These are phyloP conservation scores for Morinoia aosen DNA, from an alignment of 2,888 invertebrate genomes.

Conservation along the genomic window DNA sequence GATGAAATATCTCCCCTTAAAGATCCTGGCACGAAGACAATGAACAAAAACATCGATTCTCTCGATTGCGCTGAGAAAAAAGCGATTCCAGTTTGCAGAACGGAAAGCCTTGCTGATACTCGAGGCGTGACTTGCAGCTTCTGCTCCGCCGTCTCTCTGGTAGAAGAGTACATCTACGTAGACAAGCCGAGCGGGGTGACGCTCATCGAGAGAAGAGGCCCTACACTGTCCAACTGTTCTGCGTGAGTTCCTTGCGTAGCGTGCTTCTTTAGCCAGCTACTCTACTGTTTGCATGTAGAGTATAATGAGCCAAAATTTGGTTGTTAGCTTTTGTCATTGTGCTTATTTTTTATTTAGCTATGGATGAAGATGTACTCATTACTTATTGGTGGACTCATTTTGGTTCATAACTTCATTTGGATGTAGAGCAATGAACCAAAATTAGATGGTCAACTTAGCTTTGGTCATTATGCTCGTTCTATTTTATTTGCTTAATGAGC, in stretches of 20 bases:
- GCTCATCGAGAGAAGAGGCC: constrained; percentile 59
- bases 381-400: too few relatives aligned
- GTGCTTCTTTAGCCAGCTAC: too few relatives aligned
- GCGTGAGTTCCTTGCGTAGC: constrained; percentile 22
- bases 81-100: background rate
- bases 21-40: background rate
- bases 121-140: background rate
- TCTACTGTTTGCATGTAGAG: too few relatives aligned
- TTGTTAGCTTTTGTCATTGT: too few relatives aligned
- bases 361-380: too few relatives aligned
- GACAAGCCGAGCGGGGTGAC: constrained; percentile 52
- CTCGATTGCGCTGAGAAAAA: background rate
- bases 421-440: too few relatives aligned
- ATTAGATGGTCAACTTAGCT: too few relatives aligned
- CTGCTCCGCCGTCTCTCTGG: constrained; percentile 42
- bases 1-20: background rate
- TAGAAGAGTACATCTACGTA: constrained; percentile 58
- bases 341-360: too few relatives aligned
- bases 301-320: too few relatives aligned
- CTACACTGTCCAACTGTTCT: background rate
- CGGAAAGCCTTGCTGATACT: background rate
- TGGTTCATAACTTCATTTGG: too few relatives aligned
- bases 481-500: too few relatives aligned
- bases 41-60: background rate
- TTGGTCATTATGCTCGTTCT: too few relatives aligned